phyloP scores from a whole-genome alignment of 2,113 vertebrate genomes.

The Haemorhous mexicanus region DNA sequence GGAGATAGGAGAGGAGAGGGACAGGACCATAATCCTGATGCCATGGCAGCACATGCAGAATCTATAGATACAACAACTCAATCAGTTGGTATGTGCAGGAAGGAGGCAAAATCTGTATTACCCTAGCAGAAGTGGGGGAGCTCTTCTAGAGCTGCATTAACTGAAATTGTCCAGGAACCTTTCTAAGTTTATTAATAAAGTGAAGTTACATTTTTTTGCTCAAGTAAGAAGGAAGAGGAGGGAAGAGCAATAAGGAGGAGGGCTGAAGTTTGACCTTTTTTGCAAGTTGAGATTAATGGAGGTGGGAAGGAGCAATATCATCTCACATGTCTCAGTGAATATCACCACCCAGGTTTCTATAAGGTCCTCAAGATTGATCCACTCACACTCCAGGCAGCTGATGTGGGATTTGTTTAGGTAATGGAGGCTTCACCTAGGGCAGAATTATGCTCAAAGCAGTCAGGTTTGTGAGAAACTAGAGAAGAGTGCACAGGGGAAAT shows the following conservation, averaged over 20 bases:
- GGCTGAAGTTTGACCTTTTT: neutral
- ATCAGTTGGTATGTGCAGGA: neutral
- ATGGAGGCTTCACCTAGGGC: rapidly evolving
- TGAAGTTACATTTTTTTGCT: neutral
- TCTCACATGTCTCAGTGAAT: neutral
- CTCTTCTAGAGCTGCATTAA: neutral
- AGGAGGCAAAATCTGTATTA: neutral
- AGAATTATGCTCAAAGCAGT: neutral
- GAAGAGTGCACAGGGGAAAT: neutral
- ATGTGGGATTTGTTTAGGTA: neutral
- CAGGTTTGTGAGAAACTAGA: neutral
- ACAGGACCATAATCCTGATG: neutral
- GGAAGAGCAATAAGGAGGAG: neutral
- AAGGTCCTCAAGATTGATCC: neutral
- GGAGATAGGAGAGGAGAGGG: neutral
- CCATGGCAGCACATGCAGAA: neutral
- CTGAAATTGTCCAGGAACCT: neutral
- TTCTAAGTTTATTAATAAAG: neutral
- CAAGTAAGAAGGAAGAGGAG: rapidly evolving
- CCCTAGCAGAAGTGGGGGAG: neutral
- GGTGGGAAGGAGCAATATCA: neutral
- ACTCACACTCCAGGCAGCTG: neutral
- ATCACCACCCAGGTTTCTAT: neutral
- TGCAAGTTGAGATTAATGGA: neutral
- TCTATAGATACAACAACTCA: neutral